Conservation (phyloP, 2,888 invertebrate genomes). For the Pherbina coryleti region DNA sequence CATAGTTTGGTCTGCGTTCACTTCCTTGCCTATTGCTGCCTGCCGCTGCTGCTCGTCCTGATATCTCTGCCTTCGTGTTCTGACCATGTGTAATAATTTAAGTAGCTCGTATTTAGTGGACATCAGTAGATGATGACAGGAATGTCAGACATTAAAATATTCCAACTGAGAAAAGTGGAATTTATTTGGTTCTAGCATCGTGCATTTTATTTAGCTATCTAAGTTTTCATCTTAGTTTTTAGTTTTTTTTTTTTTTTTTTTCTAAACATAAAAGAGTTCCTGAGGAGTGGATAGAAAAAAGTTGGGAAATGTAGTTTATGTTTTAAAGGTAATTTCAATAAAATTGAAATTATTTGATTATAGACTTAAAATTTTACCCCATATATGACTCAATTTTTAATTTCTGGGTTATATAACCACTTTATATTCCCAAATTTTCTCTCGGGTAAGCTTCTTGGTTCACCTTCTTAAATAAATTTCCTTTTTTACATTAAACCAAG, state of each 20-base stretch:
- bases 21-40: constrained; percentile 6
- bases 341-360: too few relatives aligned
- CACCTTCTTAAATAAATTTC: too few relatives aligned
- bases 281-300: neutral
- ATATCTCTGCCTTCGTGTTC: constrained; percentile 14
- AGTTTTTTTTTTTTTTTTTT: neutral
- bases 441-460: too few relatives aligned
- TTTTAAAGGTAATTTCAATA: too few relatives aligned
- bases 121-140: constrained; percentile 35
- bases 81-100: constrained; percentile 36
- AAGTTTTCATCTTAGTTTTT: too few relatives aligned
- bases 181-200: neutral
- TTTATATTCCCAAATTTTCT: too few relatives aligned
- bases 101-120: constrained; percentile 32
- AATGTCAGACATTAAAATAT: neutral
- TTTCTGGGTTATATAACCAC: too few relatives aligned
- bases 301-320: too few relatives aligned
- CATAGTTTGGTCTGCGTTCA: constrained; percentile 41
- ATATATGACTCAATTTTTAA: too few relatives aligned
- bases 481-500: too few relatives aligned
- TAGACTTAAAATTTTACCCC: too few relatives aligned
- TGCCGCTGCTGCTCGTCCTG: neutral
- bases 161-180: neutral
- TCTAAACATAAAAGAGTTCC: neutral
- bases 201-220: too few relatives aligned